These are phyloP conservation scores for Amphiprion ocellaris DNA, from an alignment of 2,113 vertebrate species.

Conservation along the genomic window DNA sequence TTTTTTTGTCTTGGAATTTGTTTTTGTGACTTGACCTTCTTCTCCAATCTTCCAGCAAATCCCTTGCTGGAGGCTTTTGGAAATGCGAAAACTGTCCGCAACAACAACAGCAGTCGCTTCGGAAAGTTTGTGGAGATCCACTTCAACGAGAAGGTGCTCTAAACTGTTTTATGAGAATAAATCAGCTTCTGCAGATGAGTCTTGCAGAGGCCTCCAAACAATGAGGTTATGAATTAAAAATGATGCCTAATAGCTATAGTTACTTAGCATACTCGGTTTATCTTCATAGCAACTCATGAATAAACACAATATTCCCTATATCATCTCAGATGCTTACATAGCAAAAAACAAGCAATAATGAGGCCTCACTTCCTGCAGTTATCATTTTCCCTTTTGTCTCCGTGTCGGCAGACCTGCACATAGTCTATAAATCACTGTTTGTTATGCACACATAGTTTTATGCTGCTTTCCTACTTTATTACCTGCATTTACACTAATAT, in stretches of 20 bases:
- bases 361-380: neutral
- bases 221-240: conserved; percentile 4
- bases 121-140: conserved; percentile 99
- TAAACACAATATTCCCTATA: neutral
- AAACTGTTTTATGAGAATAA: neutral
- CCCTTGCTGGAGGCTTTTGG: conserved; percentile 96
- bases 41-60: conserved; percentile 87
- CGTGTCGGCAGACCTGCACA: neutral
- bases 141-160: conserved; percentile 94
- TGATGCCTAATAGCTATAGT: neutral
- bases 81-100: conserved; percentile 97
- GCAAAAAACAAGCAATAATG: neutral
- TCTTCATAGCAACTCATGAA: neutral
- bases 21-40: neutral
- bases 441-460: no score
- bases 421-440: neutral
- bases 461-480: neutral
- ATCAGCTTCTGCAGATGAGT: no score
- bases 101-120: conserved; percentile 99
- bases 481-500: neutral
- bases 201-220: neutral
- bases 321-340: neutral
- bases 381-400: neutral
- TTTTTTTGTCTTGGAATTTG: neutral
- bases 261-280: neutral